phyloP scores from a whole-genome alignment of 2,797 vertebrate genomes.

The Myotis pilosus region DNA sequence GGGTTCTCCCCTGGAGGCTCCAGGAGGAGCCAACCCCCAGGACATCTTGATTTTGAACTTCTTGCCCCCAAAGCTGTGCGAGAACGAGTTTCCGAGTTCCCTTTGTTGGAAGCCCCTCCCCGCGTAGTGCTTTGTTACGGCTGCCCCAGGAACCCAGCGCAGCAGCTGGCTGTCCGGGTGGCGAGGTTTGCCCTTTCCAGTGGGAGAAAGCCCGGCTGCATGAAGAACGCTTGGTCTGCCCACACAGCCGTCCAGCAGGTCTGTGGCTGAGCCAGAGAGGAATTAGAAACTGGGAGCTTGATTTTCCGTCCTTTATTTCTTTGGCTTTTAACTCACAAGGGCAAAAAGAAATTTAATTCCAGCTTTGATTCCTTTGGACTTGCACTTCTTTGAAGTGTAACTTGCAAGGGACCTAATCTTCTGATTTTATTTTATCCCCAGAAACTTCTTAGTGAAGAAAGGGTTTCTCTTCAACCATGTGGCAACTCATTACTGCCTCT shows the following conservation, averaged over 20 bases:
- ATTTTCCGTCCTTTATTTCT: not conserved
- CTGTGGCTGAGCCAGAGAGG: not conserved
- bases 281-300: not conserved
- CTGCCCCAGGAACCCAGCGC: not conserved
- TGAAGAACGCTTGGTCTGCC: rapidly evolving
- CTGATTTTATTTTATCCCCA: constrained; percentile 1
- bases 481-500: not conserved
- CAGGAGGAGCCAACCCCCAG: not conserved
- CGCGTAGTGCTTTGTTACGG: rapidly evolving
- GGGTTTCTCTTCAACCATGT: not conserved
- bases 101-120: not conserved
- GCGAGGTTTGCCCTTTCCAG: rapidly evolving
- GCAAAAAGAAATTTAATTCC: not conserved
- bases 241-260: rapidly evolving
- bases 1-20: not conserved
- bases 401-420: not conserved
- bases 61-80: not conserved
- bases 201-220: rapidly evolving
- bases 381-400: constrained; percentile 38
- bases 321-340: constrained; percentile 25
- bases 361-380: not conserved
- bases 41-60: not conserved
- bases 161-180: too few relatives aligned
- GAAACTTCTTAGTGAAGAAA: not conserved
- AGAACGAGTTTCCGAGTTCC: rapidly evolving